Evolutionary conservation across 2,113 vertebrate genomes (phyloP).

Genomic region (human (Homo sapiens)): GRCh38 chr20:14887501-14888000

Average conservation of each 20-base stretch:
- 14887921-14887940: background rate
- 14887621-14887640: too few species aligned
- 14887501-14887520: too few species aligned
- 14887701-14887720: background rate
- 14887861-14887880: background rate
- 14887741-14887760: background rate
- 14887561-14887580: too few species aligned
- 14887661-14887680: too few species aligned
- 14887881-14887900: conserved; percentile 30
- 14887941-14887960: background rate
- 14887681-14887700: background rate
- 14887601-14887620: too few species aligned
- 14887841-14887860: background rate
- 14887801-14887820: background rate
- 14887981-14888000: background rate
- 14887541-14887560: too few species aligned
- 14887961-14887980: background rate
- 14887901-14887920: conserved; percentile 53
- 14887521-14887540: too few species aligned
- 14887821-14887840: background rate
- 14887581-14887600: too few species aligned
- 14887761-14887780: background rate
- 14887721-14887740: background rate
- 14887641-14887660: too few species aligned
- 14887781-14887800: background rate